Base-by-base conservation (phyloP, 2,888 invertebrate species). In the Tetragonisca angustula region DNA sequence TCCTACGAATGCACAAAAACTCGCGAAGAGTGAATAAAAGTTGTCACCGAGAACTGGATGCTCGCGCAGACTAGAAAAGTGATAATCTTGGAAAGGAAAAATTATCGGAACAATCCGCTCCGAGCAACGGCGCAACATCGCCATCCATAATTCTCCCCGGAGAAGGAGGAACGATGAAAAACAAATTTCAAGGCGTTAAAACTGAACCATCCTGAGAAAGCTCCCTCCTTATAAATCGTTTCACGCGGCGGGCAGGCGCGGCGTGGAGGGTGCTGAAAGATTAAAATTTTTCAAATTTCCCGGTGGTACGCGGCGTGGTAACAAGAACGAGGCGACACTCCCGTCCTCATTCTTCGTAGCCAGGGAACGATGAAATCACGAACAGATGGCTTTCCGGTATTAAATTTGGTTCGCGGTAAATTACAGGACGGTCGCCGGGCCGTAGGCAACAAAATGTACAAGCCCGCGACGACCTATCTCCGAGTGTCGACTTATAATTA, bases 361-460 rank as follows among this genome's bases (percentile, higher is more conserved):
- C 32, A 71, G 62, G 27, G 54, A 52, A 61, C 65, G 80, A 36
- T 82, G 79, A 67, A 85, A 85, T 88, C 85, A 81, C 78, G 80
- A 85, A 83, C 87, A 84, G 82, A 88, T 88, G 85, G 85, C 83
- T 83, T 82, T 81, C 76, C 88, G 74, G 84, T 81, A 84, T 88
- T 88, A 88, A 88, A 88, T 88, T 88, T 81, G 87, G 83, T 85
- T 87, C 81, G 81, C 79, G 77, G 88, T 83, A 88, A 88, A 88
- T 88, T 88, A 87, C 81, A 85, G 83, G 70, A 80, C 84, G 9
- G 79, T 65, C 69, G 67, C 27, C 77, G 67, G 43, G 69, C 78
- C 62, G 61, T 52, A 56, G 67, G 80, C 86, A 85, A 85, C 83
- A 79, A 75, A 88, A 87, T 82, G 83, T 79, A 88, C 81, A 83